Base-by-base conservation (phyloP, 2,888 invertebrate genomes). In the Ashinkailepas kermadecensis region DNA sequence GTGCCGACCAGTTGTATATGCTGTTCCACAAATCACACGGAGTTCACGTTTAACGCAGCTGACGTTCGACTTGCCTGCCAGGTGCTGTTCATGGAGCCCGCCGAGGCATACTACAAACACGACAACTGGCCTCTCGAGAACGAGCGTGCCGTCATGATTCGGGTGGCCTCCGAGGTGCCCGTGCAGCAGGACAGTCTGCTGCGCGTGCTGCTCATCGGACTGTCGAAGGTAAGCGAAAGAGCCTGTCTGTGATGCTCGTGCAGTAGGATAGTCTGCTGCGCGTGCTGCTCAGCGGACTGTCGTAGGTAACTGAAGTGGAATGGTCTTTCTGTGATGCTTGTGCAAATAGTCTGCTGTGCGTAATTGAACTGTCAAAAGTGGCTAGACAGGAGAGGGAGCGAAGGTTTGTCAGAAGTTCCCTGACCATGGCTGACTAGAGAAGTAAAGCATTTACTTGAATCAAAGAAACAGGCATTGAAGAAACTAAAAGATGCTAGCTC, bases 51-150 rank as follows among this genome's bases (percentile, higher is more conserved):
- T 39, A 39, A 39, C 39, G 39, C 39, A 39, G 39, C 39, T 39
- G 39, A 39, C 39, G 39, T 39, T 39, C 39, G 39, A 39, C 39
- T 39, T 39, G 39, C 39, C n/a, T n/a, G 54, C 2, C 84, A 84
- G 81, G 70, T 84, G 23, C 82, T 85, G 12, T 83, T 85, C 82
- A 83, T 85, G 83, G 84, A 84, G 65, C 83, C 81, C 39, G 82
- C 82, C 9, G 85, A 85, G 65, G 82, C 82, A 11, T 85, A 85
- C 65, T 82, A 81, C 74, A 81, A 82, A 6, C 93, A 93, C 87
- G 90, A 90, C 84, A 89, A 88, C 84, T 97, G 97, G 95, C 96
- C 96, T 0, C 93, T 95, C 0, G 98, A 99, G 88, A 92, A 92
- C 13, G 97, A 98, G 86, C 90, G 97, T 84, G 91, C 91, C 58